A percentile compares a stretch with the other conserved stretches of the same genome.
phyloP scores from a whole-genome alignment of 2,113 vertebrate genomes.

The Alaudala cheleensis region DNA sequence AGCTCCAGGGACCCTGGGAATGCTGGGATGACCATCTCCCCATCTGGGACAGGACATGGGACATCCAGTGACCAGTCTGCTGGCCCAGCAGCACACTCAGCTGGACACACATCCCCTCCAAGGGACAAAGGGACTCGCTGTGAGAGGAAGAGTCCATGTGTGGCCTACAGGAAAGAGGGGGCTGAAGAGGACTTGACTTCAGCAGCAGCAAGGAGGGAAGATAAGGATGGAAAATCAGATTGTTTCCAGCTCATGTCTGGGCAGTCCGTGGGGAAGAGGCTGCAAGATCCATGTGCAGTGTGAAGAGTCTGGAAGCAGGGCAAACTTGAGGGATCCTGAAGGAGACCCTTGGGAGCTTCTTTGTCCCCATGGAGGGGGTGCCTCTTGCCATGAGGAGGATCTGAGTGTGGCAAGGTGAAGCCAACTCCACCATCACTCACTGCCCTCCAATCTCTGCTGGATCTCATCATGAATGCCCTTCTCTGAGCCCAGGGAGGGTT shows the following conservation, averaged over 20 bases:
- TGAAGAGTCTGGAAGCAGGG: background rate
- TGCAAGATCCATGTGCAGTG: background rate
- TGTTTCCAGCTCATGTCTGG: background rate
- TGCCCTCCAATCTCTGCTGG: background rate
- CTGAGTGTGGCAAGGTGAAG: background rate
- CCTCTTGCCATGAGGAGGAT: background rate
- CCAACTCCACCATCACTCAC: background rate
- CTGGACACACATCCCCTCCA: constrained; percentile 32
- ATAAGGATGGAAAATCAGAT: constrained; percentile 42
- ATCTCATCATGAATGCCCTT: background rate
- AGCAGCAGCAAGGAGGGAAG: background rate
- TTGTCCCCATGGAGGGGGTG: background rate
- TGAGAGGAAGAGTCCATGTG: background rate
- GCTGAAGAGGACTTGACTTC: constrained; percentile 35
- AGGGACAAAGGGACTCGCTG: background rate
- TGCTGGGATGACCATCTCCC: background rate
- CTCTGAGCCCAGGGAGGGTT: background rate
- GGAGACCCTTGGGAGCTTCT: background rate
- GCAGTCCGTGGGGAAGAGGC: background rate
- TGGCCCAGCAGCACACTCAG: background rate
- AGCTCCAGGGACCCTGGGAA: constrained; percentile 39
- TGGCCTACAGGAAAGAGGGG: constrained; percentile 52
- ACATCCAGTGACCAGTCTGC: background rate
- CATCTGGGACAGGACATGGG: background rate
- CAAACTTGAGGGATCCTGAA: background rate